Percentiles rank a stretch among this genome's conserved stretches.
phyloP scores from a whole-genome alignment of 1,140 invertebrate species.

The Agrilus planipennis region DNA sequence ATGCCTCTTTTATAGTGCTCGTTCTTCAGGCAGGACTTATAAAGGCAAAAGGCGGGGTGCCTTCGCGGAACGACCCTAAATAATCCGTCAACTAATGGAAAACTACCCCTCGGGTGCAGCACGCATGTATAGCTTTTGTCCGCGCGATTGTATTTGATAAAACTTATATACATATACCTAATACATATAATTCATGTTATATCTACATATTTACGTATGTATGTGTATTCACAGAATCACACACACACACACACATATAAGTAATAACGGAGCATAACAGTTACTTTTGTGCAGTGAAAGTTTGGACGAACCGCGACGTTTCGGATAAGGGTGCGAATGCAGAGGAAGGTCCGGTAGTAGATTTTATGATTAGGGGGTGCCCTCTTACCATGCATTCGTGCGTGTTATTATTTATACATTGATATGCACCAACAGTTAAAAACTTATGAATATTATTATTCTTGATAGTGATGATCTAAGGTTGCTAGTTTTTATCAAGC shows the following conservation, averaged over 20 bases:
- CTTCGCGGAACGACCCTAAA: constrained; percentile 29
- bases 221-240: too few relatives aligned
- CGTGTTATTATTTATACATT: too few relatives aligned
- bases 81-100: constrained; percentile 31
- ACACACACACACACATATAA: too few relatives aligned
- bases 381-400: too few relatives aligned
- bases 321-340: constrained; percentile 2
- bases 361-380: constrained; percentile 11
- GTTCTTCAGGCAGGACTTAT: constrained; percentile 13
- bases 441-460: too few relatives aligned
- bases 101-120: constrained; percentile 26
- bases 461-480: too few relatives aligned
- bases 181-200: too few relatives aligned
- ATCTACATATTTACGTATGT: too few relatives aligned
- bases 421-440: too few relatives aligned
- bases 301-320: constrained; percentile 17
- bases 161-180: too few relatives aligned
- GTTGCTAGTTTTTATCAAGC: too few relatives aligned
- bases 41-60: constrained; percentile 26
- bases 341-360: not conserved
- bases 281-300: constrained; percentile 23
- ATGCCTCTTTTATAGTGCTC: constrained; percentile 21
- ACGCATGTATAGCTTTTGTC: constrained; percentile 27
- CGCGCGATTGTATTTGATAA: constrained; percentile 28
- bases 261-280: too few relatives aligned